Evolutionary conservation across 2,888 invertebrate genomes (phyloP), one percentile per base, ranked within the genome.

Genomic region (Arctia plantaginis): DNA sequence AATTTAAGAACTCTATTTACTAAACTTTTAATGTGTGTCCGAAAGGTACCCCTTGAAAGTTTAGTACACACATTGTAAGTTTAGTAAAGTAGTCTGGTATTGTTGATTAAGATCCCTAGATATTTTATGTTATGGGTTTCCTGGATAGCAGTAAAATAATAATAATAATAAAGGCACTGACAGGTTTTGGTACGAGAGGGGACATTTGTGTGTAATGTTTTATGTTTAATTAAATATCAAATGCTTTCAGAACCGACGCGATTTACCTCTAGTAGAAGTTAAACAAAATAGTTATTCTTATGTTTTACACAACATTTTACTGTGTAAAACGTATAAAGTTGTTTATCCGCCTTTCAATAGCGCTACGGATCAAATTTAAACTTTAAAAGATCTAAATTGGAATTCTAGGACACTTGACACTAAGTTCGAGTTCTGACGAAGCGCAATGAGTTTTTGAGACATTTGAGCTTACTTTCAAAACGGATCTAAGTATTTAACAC

Each of bases 321-420:
- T n/a, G n/a, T 13, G n/a, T 27, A 55, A 55, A 55, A 41, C 15
- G 30, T 33, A 18, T 23, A 33, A 65, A 39, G 12, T 39, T 39
- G 66, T 66, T 66, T 66, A 66, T 39, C 66, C 39, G 15, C 27
- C 39, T 66, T 27, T 27, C 66, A 66, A 27, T 23, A 55, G 55
- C 55, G n/a, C n/a, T n/a, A n/a, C 13, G n/a, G 66, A n/a, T 12
- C 41, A 23, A 18, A 41, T 41, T 41, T 27, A 41, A n/a, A 66
- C 39, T n/a, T 66, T 41, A 44, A 27, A 1, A 41, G 13, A 13
- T 15, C 27, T n/a, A 27, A n/a, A 41, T 66, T 66, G n/a, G 27
- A 66, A 66, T 66, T 66, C 41, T 44, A 20, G 44, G 18, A 44
- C 41, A 66, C 27, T 66, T 41, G 66, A 66, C 39, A 66, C 66